Conservation (phyloP, 2,797 vertebrate genomes). For the Scomberomorus guttatus region DNA sequence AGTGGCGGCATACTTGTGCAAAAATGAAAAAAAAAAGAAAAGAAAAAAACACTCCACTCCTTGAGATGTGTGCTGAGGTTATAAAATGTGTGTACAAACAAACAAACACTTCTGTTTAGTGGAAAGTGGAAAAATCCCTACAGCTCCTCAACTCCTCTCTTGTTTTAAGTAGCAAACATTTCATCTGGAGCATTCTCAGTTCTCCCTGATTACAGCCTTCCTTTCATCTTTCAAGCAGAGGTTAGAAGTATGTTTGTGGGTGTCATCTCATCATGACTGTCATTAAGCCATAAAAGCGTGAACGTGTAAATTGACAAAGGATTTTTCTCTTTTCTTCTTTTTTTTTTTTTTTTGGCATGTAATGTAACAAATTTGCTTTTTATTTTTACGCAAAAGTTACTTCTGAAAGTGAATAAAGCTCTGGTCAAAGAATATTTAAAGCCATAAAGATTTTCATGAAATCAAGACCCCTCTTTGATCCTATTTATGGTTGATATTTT, state of each 20-base stretch:
- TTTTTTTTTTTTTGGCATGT: slow-evolving; percentile 12
- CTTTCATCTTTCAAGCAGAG: slow-evolving; percentile 21
- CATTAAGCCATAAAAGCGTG: slow-evolving; percentile 36
- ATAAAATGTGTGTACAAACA: slow-evolving; percentile 44
- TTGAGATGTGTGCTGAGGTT: slow-evolving; percentile 25
- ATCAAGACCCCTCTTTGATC: neutral
- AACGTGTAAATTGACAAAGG: slow-evolving; percentile 40
- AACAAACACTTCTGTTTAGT: slow-evolving; percentile 57
- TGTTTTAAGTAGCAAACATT: slow-evolving; percentile 73
- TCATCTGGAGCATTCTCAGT: slow-evolving; percentile 47
- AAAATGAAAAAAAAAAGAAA: neutral
- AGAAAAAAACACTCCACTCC: neutral
- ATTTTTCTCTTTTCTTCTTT: neutral
- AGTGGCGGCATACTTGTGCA: neutral
- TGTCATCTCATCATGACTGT: slow-evolving; percentile 41
- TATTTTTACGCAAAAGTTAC: neutral
- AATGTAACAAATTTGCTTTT: neutral
- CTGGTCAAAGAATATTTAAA: neutral
- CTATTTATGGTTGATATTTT: neutral
- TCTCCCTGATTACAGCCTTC: slow-evolving; percentile 63
- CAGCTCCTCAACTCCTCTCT: slow-evolving; percentile 50
- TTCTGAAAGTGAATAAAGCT: too few species aligned
- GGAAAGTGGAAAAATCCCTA: slow-evolving; percentile 57
- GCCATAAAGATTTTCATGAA: neutral
- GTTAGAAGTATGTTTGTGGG: slow-evolving; percentile 34